Evolutionary conservation across 2,888 invertebrate genomes (phyloP).

Genomic region (Platerodrilus igneus): DNA sequence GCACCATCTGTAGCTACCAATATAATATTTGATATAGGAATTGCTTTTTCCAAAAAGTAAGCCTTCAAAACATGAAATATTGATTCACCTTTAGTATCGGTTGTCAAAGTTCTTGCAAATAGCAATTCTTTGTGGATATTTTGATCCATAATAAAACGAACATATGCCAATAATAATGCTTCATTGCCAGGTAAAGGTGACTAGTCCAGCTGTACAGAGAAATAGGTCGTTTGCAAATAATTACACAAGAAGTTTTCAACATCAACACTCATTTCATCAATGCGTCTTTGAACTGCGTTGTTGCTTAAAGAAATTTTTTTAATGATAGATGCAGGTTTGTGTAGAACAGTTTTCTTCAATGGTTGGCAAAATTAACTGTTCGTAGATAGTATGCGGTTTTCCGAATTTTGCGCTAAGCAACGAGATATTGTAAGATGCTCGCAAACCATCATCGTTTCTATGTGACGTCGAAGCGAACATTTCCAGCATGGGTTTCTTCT

Average conservation of each 20-base stretch:
- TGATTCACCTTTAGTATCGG: constrained; percentile 40
- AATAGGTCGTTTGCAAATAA: constrained; percentile 34
- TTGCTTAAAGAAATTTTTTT: constrained; percentile 38
- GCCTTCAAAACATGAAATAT: constrained; percentile 33
- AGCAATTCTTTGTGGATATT: constrained; percentile 38
- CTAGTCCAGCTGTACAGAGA: constrained; percentile 40
- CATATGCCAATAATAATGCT: constrained; percentile 36
- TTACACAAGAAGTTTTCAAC: constrained; percentile 36
- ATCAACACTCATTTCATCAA: constrained; percentile 39
- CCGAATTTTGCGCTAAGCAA: constrained; percentile 28
- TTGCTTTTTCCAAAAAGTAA: constrained; percentile 28
- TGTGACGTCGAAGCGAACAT: constrained; percentile 27
- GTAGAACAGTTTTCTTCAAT: constrained; percentile 36
- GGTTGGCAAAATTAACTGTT: constrained; percentile 36
- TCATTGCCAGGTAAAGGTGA: constrained; percentile 35
- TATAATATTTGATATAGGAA: constrained; percentile 32
- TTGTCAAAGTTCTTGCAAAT: constrained; percentile 37
- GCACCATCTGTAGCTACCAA: constrained; percentile 37
- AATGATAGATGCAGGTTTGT: constrained; percentile 34
- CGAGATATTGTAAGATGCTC: constrained; percentile 28
- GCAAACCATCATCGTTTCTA: constrained; percentile 25
- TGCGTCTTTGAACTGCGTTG: constrained; percentile 36
- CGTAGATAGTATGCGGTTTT: constrained; percentile 32
- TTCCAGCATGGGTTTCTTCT: constrained; percentile 28
- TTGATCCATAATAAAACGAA: constrained; percentile 46